phyloP scores from a whole-genome alignment of 2,888 invertebrate species.

The Masnerella sp. region DNA sequence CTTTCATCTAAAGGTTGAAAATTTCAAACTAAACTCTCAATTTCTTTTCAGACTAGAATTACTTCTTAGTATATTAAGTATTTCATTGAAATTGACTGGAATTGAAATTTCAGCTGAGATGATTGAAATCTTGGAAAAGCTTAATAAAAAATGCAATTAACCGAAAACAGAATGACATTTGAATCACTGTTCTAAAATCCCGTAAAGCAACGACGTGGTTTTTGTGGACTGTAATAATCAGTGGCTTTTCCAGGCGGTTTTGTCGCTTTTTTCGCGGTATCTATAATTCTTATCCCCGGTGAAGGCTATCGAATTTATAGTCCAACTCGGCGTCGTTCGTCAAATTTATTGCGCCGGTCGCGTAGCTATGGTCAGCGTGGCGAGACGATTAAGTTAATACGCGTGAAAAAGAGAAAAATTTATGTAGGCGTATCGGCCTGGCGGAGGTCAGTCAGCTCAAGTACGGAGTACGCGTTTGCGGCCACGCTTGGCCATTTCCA shows the following conservation, averaged over 20 bases:
- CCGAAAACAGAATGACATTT: too few relatives aligned
- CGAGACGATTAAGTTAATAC: conserved; percentile 60
- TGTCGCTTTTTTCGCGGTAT: conserved; percentile 37
- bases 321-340: conserved; percentile 59
- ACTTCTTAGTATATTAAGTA: too few relatives aligned
- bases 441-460: conserved; percentile 60
- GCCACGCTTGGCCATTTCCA: conserved; percentile 58
- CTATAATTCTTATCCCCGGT: conserved; percentile 59
- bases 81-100: too few relatives aligned
- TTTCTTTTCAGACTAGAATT: too few relatives aligned
- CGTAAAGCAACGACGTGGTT: conserved; percentile 32
- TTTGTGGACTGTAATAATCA: conserved; percentile 20
- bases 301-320: conserved; percentile 62
- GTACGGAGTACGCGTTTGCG: conserved; percentile 49
- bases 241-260: conserved; percentile 21
- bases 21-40: too few relatives aligned
- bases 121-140: too few relatives aligned
- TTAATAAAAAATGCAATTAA: too few relatives aligned
- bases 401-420: conserved; percentile 59
- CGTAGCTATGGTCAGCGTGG: conserved; percentile 54
- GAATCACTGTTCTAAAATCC: too few relatives aligned
- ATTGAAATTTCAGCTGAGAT: too few relatives aligned
- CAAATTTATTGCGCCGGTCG: conserved; percentile 60
- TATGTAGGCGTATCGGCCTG: conserved; percentile 58
- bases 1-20: too few relatives aligned